phyloP scores from a whole-genome alignment of 2,113 vertebrate genomes.

The Ceuthmochares aereus region DNA sequence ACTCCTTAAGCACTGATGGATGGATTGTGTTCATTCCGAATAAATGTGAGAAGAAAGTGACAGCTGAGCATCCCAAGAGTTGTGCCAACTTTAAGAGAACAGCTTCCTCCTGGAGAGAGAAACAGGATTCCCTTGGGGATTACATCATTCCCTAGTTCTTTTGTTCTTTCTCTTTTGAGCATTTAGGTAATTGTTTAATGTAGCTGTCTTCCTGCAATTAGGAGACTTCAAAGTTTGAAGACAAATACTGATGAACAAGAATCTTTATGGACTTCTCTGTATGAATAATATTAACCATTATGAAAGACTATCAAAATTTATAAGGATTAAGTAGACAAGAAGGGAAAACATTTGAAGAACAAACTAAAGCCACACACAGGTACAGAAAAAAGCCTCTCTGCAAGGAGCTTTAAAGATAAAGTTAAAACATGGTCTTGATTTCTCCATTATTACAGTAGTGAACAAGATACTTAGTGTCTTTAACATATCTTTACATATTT shows the following conservation, averaged over 20 bases:
- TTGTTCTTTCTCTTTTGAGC: conserved; percentile 48
- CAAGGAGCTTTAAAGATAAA: conserved; percentile 44
- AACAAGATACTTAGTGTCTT: conserved; percentile 67
- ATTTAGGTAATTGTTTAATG: conserved; percentile 56
- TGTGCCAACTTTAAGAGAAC: conserved; percentile 70
- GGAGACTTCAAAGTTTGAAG: conserved; percentile 41
- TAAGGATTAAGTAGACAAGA: conserved; percentile 27
- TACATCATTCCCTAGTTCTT: conserved; percentile 51
- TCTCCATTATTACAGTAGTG: conserved; percentile 28
- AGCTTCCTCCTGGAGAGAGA: conserved; percentile 52
- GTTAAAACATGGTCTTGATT: conserved; percentile 45
- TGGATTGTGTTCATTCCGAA: conserved; percentile 86
- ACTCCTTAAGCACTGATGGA: conserved; percentile 95
- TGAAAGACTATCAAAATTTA: conserved; percentile 39
- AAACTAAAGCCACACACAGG: neutral
- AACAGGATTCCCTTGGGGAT: conserved; percentile 36
- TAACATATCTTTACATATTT: conserved; percentile 69
- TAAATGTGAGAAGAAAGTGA: conserved; percentile 87
- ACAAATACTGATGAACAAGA: conserved; percentile 36
- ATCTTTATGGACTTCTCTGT: conserved; percentile 30
- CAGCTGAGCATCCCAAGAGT: conserved; percentile 79
- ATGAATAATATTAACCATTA: conserved; percentile 25
- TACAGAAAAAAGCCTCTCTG: neutral
- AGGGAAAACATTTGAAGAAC: conserved; percentile 18
- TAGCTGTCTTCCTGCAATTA: conserved; percentile 54